A percentile compares a stretch with the other conserved stretches of the same genome.
These are phyloP conservation scores for Gila robusta DNA, from an alignment of 2,797 vertebrate species.

Conservation along the genomic window DNA sequence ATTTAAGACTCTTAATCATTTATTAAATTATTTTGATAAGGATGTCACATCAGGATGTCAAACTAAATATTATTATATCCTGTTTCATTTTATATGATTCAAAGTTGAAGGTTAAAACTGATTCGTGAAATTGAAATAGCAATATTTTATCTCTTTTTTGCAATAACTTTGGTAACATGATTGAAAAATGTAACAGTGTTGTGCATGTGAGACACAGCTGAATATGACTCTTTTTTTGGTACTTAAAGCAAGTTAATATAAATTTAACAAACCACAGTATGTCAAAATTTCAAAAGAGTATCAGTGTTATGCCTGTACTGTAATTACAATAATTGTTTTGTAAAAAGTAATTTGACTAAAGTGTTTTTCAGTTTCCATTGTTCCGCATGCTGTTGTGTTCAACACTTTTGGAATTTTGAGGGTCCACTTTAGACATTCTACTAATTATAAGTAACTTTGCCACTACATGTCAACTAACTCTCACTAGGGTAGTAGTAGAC, in stretches of 20 bases:
- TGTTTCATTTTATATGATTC: background rate
- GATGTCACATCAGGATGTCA: background rate
- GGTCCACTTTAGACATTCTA: background rate
- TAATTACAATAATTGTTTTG: background rate
- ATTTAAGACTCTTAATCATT: background rate
- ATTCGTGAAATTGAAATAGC: background rate
- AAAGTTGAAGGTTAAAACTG: background rate
- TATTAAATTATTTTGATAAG: no score
- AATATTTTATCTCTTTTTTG: background rate
- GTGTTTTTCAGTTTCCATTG: background rate
- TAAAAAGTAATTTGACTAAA: background rate
- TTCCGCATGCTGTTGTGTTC: background rate
- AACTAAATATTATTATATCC: no score
- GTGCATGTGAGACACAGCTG: background rate
- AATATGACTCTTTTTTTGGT: background rate
- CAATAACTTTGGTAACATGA: background rate
- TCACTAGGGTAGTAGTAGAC: background rate
- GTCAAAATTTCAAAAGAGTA: background rate
- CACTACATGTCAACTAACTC: background rate
- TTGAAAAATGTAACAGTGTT: background rate
- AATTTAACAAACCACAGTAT: background rate
- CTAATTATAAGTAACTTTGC: background rate
- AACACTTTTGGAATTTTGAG: background rate
- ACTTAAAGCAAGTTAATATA: background rate
- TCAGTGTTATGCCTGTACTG: background rate